These are phyloP conservation scores for Rhinogobio ventralis DNA, from an alignment of 2,797 vertebrate species.

Conservation along the genomic window DNA sequence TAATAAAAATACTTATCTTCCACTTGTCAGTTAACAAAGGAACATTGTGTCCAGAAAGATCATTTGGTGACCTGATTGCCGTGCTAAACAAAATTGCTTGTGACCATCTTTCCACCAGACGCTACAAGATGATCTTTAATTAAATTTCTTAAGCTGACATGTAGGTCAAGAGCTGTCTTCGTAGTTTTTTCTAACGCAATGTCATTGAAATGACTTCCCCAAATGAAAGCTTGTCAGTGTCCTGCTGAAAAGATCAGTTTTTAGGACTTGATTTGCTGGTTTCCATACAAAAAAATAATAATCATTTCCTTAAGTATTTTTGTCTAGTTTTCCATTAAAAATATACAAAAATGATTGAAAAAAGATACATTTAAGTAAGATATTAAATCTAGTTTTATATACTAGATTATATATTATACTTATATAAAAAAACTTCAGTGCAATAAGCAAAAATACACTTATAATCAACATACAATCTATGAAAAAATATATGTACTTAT, in stretches of 20 bases:
- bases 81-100: neutral
- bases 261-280: neutral
- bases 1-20: neutral
- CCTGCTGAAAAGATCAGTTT: neutral
- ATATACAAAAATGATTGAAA: no score
- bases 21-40: neutral
- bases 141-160: conserved; percentile 13
- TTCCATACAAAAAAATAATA: neutral
- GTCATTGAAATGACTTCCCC: neutral
- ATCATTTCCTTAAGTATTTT: no score
- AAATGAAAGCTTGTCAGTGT: neutral
- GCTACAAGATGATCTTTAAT: conserved; percentile 1
- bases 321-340: no score
- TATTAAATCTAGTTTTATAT: no score
- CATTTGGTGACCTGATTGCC: conserved; percentile 12
- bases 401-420: no score
- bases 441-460: no score
- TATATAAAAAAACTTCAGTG: no score
- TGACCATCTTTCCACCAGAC: conserved; percentile 26
- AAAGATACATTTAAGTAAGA: no score
- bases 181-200: neutral
- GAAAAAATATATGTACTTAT: no score
- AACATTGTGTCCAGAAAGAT: neutral
- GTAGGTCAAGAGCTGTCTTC: conserved; percentile 23
- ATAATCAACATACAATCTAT: no score